Conservation (phyloP, 1,140 invertebrate genomes). For the Drosophila nigromelanica region DNA sequence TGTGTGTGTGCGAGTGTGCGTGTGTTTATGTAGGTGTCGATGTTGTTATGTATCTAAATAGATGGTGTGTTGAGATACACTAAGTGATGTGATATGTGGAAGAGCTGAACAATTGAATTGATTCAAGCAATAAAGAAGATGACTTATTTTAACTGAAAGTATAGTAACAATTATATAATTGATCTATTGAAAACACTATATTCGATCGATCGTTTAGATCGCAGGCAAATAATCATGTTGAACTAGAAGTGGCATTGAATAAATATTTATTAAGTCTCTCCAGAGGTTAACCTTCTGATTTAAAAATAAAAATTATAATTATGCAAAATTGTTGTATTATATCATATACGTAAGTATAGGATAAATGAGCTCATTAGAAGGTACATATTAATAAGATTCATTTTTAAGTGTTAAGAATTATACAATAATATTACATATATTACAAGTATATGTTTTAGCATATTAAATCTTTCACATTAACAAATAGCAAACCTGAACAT, state of each 20-base stretch:
- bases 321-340: too few relatives aligned
- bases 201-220: too few relatives aligned
- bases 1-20: constrained; percentile 21
- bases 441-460: background rate
- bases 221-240: too few relatives aligned
- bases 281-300: too few relatives aligned
- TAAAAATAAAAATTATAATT: too few relatives aligned
- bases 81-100: constrained; percentile 31
- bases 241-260: too few relatives aligned
- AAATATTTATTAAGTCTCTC: too few relatives aligned
- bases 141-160: background rate
- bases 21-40: constrained; percentile 4
- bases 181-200: too few relatives aligned
- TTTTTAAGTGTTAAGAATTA: too few relatives aligned
- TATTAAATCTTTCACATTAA: background rate
- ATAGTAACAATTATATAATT: background rate
- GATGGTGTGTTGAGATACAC: constrained; percentile 25
- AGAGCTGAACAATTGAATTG: constrained; percentile 23
- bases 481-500: constrained; percentile 13
- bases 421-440: background rate
- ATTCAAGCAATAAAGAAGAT: background rate
- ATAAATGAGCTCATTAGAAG: too few relatives aligned
- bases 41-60: constrained; percentile 25
- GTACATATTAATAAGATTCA: background rate
- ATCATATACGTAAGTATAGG: too few relatives aligned